These are phyloP conservation scores for Patella ulyssiponensis DNA, from an alignment of 2,888 invertebrate species.

Conservation along the genomic window DNA sequence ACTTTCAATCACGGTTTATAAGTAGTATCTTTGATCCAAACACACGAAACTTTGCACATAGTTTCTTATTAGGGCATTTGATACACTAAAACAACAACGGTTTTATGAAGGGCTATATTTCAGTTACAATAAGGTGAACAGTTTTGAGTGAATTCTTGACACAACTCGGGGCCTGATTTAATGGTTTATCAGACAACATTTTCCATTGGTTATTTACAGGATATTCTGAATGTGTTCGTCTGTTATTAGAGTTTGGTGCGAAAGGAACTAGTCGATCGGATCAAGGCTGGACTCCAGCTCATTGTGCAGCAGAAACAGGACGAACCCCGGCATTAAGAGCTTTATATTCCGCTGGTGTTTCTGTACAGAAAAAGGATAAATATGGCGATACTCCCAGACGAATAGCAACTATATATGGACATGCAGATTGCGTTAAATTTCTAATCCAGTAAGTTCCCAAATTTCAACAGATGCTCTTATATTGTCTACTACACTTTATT, in stretches of 20 bases:
- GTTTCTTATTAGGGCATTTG: no score
- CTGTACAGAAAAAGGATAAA: slow-evolving; percentile 58
- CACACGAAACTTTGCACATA: no score
- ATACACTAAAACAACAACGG: no score
- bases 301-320: slow-evolving; percentile 68
- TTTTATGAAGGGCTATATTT: no score
- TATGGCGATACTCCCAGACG: slow-evolving; percentile 63
- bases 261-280: slow-evolving; percentile 57
- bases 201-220: slow-evolving; percentile 47
- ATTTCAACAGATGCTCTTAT: no score
- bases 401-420: slow-evolving; percentile 64
- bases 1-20: no score
- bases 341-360: slow-evolving; percentile 56
- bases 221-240: slow-evolving; percentile 63
- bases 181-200: no score
- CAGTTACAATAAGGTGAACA: no score
- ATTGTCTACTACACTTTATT: no score
- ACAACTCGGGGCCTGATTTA: no score
- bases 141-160: no score
- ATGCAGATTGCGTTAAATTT: slow-evolving; percentile 61
- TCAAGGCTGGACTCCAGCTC: slow-evolving; percentile 68
- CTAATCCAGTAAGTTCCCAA: slow-evolving; percentile 57
- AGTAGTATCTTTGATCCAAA: no score
- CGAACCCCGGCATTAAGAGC: slow-evolving; percentile 59
- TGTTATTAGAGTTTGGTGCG: slow-evolving; percentile 65